A percentile compares a stretch with the other conserved stretches of the same genome.
These are phyloP conservation scores for Galerucella calmariensis DNA, from an alignment of 2,888 invertebrate genomes.

Conservation along the genomic window DNA sequence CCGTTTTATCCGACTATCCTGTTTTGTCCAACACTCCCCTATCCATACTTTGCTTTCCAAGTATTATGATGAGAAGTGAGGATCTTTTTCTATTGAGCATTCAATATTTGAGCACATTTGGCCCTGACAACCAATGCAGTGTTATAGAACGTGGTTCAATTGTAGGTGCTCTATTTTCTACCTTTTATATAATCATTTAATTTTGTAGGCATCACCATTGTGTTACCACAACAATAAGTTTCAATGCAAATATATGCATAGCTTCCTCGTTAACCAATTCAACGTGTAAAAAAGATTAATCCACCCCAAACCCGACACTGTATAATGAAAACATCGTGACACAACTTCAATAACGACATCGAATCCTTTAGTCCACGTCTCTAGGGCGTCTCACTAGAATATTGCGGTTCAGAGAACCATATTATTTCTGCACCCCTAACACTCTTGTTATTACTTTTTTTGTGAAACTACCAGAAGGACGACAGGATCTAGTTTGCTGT, in stretches of 20 bases:
- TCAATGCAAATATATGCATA: not conserved
- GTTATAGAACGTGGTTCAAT: too few relatives aligned
- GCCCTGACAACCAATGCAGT: too few relatives aligned
- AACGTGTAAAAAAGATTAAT: slow-evolving; percentile 15
- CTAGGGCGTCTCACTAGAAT: slow-evolving; percentile 39
- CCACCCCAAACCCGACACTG: slow-evolving; percentile 12
- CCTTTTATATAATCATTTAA: not conserved
- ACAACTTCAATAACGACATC: slow-evolving; percentile 30
- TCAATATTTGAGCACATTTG: too few relatives aligned
- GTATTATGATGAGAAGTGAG: too few relatives aligned
- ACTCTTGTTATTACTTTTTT: slow-evolving; percentile 46
- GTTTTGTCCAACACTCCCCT: too few relatives aligned
- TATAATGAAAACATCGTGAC: slow-evolving; percentile 23
- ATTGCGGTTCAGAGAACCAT: slow-evolving; percentile 42
- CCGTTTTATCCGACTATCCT: too few relatives aligned
- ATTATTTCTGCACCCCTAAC: slow-evolving; percentile 45
- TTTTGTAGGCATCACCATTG: not conserved
- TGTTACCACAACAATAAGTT: not conserved
- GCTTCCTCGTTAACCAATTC: slow-evolving; percentile 15
- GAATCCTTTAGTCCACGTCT: slow-evolving; percentile 31
- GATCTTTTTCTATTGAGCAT: too few relatives aligned
- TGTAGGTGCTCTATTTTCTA: too few relatives aligned
- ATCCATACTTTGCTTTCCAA: too few relatives aligned
- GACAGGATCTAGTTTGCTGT: slow-evolving; percentile 43
- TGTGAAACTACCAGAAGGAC: slow-evolving; percentile 40